These are phyloP conservation scores for Limosa lapponica DNA, from an alignment of 2,797 vertebrate species.

Conservation along the genomic window DNA sequence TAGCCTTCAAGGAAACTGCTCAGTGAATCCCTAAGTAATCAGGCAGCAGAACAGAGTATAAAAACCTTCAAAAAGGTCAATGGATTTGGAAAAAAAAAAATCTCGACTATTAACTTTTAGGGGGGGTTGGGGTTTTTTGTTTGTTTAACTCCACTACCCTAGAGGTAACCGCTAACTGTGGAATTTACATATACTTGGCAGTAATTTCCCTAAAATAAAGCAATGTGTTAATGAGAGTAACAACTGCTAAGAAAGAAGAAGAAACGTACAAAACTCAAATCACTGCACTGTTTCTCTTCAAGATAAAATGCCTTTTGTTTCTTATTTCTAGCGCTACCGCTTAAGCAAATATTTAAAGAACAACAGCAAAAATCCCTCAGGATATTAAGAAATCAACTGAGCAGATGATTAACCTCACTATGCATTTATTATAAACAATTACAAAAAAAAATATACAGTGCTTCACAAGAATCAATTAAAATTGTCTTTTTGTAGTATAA, in stretches of 20 bases:
- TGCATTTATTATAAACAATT: constrained; percentile 52
- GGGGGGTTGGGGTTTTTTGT: neutral
- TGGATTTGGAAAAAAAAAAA: neutral
- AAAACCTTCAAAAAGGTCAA: constrained; percentile 66
- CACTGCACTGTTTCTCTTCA: neutral
- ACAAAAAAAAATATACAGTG: constrained; percentile 26
- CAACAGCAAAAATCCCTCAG: constrained; percentile 27
- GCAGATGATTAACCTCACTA: constrained; percentile 35
- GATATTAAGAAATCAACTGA: constrained; percentile 43
- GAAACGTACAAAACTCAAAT: neutral
- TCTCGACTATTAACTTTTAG: neutral
- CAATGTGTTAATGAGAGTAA: constrained; percentile 9
- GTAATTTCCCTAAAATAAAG: constrained; percentile 7
- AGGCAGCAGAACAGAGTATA: constrained; percentile 58
- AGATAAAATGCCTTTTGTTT: constrained; percentile 41
- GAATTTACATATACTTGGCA: neutral
- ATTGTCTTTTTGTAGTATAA: neutral
- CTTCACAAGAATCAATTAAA: constrained; percentile 27
- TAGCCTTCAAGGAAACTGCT: constrained; percentile 64
- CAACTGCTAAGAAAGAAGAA: neutral
- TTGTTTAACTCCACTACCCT: neutral
- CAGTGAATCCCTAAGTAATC: constrained; percentile 70
- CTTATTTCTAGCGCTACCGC: constrained; percentile 6
- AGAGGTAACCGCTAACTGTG: neutral
- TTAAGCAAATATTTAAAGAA: constrained; percentile 62